Conservation (phyloP, 2,113 vertebrate genomes). For the Halcyon malimbica region DNA sequence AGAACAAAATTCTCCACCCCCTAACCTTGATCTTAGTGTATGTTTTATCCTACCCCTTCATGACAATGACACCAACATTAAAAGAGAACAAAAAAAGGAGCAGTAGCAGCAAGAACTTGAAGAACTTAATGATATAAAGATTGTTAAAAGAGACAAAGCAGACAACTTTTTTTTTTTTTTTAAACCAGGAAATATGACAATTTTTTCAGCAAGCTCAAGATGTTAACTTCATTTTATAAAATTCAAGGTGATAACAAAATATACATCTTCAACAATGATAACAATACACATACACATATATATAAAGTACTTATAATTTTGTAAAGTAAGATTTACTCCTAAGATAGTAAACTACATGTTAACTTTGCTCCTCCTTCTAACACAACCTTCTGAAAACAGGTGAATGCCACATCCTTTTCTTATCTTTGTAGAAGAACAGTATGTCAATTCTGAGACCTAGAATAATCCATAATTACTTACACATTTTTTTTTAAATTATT, state of each 20-base stretch:
- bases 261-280: not conserved
- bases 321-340: not conserved
- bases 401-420: not conserved
- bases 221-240: not conserved
- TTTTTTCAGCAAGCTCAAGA: constrained; percentile 37
- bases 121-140: constrained; percentile 56
- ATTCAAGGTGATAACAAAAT: not conserved
- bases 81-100: constrained; percentile 51
- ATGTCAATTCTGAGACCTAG: not conserved
- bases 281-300: not conserved
- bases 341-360: not conserved
- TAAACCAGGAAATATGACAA: constrained; percentile 15
- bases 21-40: constrained; percentile 49
- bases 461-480: not conserved
- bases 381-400: not conserved
- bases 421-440: not conserved
- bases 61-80: constrained; percentile 66
- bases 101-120: constrained; percentile 33
- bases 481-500: not conserved
- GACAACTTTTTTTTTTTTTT: not conserved
- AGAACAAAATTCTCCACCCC: constrained; percentile 57
- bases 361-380: not conserved
- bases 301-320: not conserved
- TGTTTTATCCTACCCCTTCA: constrained; percentile 70
- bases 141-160: constrained; percentile 48